Evolutionary conservation across 2,888 invertebrate species (phyloP), one percentile per base, ranked within the genome.

Genomic region (Nomada lathburiana): DNA sequence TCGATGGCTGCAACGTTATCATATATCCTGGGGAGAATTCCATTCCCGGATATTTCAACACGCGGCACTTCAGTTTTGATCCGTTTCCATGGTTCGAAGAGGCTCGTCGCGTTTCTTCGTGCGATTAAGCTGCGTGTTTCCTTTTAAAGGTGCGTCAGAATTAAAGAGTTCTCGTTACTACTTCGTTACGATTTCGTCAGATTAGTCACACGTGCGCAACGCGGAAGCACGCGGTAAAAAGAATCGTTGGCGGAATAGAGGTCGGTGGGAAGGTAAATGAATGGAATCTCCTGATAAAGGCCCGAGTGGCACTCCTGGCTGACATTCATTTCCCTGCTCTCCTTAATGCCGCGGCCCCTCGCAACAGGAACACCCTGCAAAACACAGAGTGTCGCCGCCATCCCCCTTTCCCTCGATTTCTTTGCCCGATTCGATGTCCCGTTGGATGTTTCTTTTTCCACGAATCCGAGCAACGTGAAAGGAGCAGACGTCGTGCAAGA

Each of bases 321-420:
- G 84, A 80, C 84, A 80, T 83, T 84, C 79, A 80, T 84, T 80
- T 83, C 74, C 79, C 75, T 70, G 60, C 42, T 36, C 79, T 80
- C 71, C 79, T 76, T 76, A 74, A 80, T 68, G 73, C 71, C 71
- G 64, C 53, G 26, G 23, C 29, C 69, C 52, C 52, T 47, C 70
- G 26, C 55, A 53, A 72, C 29, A 65, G 64, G 64, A 65, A 68
- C 52, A 68, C 63, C 65, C 70, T 72, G 76, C 75, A 73, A 82
- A 84, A 82, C 73, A 79, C 74, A 29, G 57, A 42, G 69, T 36
- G 59, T 50, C 70, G 59, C 59, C 26, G 11, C 13, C 2, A 57
- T 55, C 20, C 50, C 75, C 67, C 74, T 20, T 76, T 50, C 62
- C 20, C 55, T 59, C 53, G 60, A 2, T 44, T 55, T 16, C 29